Evolutionary conservation across 2,888 invertebrate species (phyloP), one percentile per base, ranked within the genome.

Genomic region (Rhingia rostrata): DNA sequence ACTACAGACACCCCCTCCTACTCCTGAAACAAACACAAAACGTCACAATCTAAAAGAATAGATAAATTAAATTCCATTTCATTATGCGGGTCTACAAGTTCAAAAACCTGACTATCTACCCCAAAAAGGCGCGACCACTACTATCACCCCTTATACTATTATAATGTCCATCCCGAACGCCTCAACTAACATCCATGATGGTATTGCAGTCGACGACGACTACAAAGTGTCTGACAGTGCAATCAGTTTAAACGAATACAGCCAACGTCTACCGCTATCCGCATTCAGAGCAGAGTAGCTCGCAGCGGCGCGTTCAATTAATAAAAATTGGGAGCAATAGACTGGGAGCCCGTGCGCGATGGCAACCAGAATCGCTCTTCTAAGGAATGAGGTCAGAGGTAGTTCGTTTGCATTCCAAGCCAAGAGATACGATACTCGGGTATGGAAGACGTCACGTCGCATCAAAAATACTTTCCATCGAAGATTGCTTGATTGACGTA

Each of bases 291-390:
- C 22, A 22, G 22, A 22, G 22, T 22, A 22, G 22, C 22, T 1
- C 22, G 22, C 22, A 60, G 53, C 67, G 58, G 54, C 49, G 39
- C 64, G 66, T 80, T 75, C 74, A 84, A 84, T 84, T 84, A 80
- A 84, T 75, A 53, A 80, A 49, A 84, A 84, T 80, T 80, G 80
- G 84, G 84, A 80, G 84, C 84, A 84, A 75, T 79, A 84, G 64
- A 75, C 84, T 75, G 51, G 58, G 61, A 63, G 60, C 45, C 77
- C 51, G 70, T 63, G 12, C 45, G 70, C 14, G 10, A 22, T 49
- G 60, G 63, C 69, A 60, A 64, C 60, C 79, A 74, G 64, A 79
- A 79, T 70, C 43, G 51, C 49, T 69, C 66, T n/a, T 66, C 61
- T 63, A 58, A 53, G 33, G 74, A 84, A 84, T 80, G 61, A 61